These are phyloP conservation scores for Euthynnus affinis DNA, from an alignment of 2,797 vertebrate species.

Conservation along the genomic window DNA sequence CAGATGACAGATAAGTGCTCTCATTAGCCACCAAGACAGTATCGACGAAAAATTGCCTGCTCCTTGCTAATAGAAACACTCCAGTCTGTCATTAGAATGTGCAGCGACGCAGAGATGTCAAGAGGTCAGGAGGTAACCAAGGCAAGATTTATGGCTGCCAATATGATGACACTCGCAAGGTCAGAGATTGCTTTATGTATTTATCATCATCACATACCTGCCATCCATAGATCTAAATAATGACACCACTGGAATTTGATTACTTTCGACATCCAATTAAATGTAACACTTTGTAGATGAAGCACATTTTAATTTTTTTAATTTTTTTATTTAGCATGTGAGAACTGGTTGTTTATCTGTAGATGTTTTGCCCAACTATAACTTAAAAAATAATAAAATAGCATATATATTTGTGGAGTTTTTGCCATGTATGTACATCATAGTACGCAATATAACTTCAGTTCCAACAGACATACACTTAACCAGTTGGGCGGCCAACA, in stretches of 20 bases:
- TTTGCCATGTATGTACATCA: too few relatives aligned
- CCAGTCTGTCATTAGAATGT: conserved; percentile 28
- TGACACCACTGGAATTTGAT: conserved; percentile 12
- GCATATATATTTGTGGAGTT: too few relatives aligned
- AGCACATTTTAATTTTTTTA: too few relatives aligned
- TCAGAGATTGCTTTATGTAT: conserved; percentile 27
- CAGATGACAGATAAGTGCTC: conserved; percentile 76
- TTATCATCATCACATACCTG: background rate
- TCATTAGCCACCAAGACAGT: conserved; percentile 71
- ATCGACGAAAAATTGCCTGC: conserved; percentile 28
- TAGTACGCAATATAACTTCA: too few relatives aligned
- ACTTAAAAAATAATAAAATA: background rate
- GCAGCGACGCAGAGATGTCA: conserved; percentile 52
- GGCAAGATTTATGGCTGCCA: conserved; percentile 39
- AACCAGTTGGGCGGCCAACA: too few relatives aligned
- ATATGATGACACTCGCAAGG: conserved; percentile 27
- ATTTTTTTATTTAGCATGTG: too few relatives aligned
- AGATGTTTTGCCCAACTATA: background rate
- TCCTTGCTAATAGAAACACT: conserved; percentile 43
- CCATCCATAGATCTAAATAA: conserved; percentile 1
- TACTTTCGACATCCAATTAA: background rate
- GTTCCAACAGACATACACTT: too few relatives aligned
- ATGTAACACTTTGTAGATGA: background rate
- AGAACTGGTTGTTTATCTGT: background rate
- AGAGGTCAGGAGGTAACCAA: conserved; percentile 55